Base-by-base conservation (phyloP, 2,888 invertebrate genomes). In the Euplexia lucipara region DNA sequence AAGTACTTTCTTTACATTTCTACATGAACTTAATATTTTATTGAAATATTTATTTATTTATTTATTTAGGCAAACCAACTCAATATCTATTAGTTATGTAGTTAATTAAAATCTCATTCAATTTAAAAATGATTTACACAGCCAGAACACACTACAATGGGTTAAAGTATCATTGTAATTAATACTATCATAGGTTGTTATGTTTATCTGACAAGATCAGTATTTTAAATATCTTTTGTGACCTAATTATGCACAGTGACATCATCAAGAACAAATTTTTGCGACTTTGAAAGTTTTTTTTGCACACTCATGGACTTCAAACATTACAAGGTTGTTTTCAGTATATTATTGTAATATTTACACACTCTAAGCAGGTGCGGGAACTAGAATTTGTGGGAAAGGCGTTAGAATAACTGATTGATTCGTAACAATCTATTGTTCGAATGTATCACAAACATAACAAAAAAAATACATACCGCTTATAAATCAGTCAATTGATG, bases 191-290 rank as follows among this genome's bases (percentile, higher is more conserved):
- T 10, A 18, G 20, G 49, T 16, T 9, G 18, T 2, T 62, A 42
- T n/a, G 35, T 49, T 16, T 53, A 22, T 26, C 16, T 3, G 34
- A 30, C 14, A 37, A 10, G 47, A 54, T 42, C 18, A 54, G 4
- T 34, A 34, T 10, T 35, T 56, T 35, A 30, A 42, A 54, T 58
- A 69, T 63, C 53, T 56, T 37, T 3, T 37, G 22, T 67, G 79
- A 65, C 78, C 76, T 67, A 67, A 57, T 76, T 66, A 61, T 39
- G 22, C n/a, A 39, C 10, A 57, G 48, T 78, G 78, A 79, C 76
- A 78, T 78, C 78, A 78, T 67, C 76, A 70, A 57, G 10, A 48
- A 26, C 26, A 0, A 44, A 9, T 48, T 45, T 47, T 47, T 22
- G 18, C 16, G 12, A 53, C 8, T 63, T 49, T 16, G 8, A 12